Conservation (phyloP, 2,888 invertebrate genomes). For the Steromphala cineraria region DNA sequence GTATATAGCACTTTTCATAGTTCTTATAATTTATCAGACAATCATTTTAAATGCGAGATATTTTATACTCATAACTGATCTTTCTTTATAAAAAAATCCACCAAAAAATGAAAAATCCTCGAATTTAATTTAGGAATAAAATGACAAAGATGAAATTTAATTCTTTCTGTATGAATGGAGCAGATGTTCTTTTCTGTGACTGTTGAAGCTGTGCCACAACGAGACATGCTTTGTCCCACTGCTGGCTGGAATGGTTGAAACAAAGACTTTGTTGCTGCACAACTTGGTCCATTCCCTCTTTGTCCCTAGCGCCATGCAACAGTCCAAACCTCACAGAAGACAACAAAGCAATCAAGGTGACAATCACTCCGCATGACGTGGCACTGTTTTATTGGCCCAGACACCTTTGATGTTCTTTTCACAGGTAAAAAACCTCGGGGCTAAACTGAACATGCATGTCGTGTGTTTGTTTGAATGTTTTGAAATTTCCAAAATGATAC, state of each 20-base stretch:
- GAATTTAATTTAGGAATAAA: too few species aligned
- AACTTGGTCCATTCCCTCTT: not conserved
- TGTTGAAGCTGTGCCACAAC: not conserved
- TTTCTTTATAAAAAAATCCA: too few species aligned
- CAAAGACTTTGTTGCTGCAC: conserved; percentile 2
- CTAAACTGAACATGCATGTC: too few species aligned
- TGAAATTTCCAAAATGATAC: too few species aligned
- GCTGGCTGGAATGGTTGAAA: not conserved
- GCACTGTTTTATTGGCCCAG: not conserved
- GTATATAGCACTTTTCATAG: too few species aligned
- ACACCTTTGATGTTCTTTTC: not conserved
- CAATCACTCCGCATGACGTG: not conserved
- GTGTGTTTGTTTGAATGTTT: too few species aligned
- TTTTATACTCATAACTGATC: too few species aligned
- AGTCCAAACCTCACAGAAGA: not conserved
- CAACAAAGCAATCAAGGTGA: not conserved
- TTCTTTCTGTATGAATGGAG: not conserved
- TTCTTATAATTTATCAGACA: too few species aligned
- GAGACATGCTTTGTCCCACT: not conserved
- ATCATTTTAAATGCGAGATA: too few species aligned
- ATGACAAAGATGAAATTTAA: too few species aligned
- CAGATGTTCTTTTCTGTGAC: not conserved
- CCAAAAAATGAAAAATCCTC: too few species aligned
- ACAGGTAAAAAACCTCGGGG: not conserved
- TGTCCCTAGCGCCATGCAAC: conserved; percentile 8